A percentile compares a stretch with the other conserved stretches of the same genome.
These are phyloP conservation scores for Labrus mixtus DNA, from an alignment of 2,113 vertebrate genomes.

Conservation along the genomic window DNA sequence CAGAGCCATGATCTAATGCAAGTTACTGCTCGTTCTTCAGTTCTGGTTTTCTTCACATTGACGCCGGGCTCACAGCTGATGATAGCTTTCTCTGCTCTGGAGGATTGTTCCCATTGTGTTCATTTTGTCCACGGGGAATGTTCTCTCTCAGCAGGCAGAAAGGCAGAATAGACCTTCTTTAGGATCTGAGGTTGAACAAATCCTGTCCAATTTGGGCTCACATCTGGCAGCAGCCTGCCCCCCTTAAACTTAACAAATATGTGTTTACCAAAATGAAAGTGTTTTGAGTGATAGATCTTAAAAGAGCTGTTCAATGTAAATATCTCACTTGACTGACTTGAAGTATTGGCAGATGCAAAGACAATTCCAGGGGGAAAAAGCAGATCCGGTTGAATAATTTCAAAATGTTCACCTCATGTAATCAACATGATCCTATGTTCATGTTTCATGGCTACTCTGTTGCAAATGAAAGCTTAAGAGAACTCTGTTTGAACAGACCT, in stretches of 20 bases:
- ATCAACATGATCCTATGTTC: neutral
- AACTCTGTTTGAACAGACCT: conserved; percentile 12
- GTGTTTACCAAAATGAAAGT: conserved; percentile 16
- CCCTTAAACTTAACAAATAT: conserved; percentile 22
- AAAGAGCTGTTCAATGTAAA: conserved; percentile 32
- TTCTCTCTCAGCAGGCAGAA: conserved; percentile 37
- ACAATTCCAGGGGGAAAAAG: neutral
- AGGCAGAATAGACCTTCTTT: conserved; percentile 24
- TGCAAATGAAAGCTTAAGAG: conserved; percentile 26
- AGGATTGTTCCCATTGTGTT: conserved; percentile 41
- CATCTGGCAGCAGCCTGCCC: conserved; percentile 38
- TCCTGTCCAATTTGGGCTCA: conserved; percentile 7
- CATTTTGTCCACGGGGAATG: conserved; percentile 47
- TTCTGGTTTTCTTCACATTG: conserved; percentile 34
- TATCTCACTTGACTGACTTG: conserved; percentile 13
- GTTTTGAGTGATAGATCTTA: conserved; percentile 30
- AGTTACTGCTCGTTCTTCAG: conserved; percentile 33
- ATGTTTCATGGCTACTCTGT: conserved; percentile 4
- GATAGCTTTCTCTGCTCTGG: conserved; percentile 35
- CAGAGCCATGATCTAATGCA: conserved; percentile 42
- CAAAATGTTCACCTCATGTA: neutral
- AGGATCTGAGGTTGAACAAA: conserved; percentile 6
- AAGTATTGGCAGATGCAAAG: conserved; percentile 11
- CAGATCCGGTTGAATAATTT: conserved; percentile 1
- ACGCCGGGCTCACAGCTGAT: conserved; percentile 38